Evolutionary conservation across 2,113 vertebrate genomes (phyloP), one percentile per base, ranked within the genome.

Genomic region (Eretmochelys imbricata): DNA sequence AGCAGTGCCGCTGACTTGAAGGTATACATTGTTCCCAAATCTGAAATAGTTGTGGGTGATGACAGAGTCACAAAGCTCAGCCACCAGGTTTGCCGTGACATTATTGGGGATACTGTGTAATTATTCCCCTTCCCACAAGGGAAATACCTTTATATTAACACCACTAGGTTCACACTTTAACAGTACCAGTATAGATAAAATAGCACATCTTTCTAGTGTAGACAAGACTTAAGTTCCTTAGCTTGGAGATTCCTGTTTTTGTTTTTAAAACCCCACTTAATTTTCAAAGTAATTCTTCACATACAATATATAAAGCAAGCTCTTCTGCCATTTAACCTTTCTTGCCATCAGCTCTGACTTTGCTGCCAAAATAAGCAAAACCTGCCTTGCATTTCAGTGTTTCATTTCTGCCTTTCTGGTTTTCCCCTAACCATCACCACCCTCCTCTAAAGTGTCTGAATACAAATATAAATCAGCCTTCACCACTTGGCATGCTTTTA

Each of bases 401-500:
- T 53, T 82, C 89, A 59, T 84, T 86, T 20, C 49, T n/a, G 10
- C 14, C 5, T 14, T 86, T 54, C 93, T 93, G 80, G 53, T 87
- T 55, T 84, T 13, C 27, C 59, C 84, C 8, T 54, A 83, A 14
- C 54, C 76, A 51, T 54, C 7, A 59, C 82, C 51, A 29, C 48
- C 19, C 24, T 1, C 72, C 85, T 75, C 91, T 93, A 96, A 84
- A 96, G 84, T 72, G 91, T 88, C 29, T 10, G 11, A 93, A 89
- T 27, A 95, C 82, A 87, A 95, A 93, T 69, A 95, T 69, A 95
- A 94, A 88, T 89, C 94, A 94, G 69, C 57, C 81, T 72, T 59
- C 53, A 8, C 93, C 91, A 42, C 94, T 95, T 0, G 69, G 83
- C 3, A 57, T 93, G 92, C 51, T 94, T 96, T 97, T 96, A 95